Evolutionary conservation across 2,888 invertebrate genomes (phyloP), one percentile per base, ranked within the genome.

Genomic region (Xestia sexstrigata): DNA sequence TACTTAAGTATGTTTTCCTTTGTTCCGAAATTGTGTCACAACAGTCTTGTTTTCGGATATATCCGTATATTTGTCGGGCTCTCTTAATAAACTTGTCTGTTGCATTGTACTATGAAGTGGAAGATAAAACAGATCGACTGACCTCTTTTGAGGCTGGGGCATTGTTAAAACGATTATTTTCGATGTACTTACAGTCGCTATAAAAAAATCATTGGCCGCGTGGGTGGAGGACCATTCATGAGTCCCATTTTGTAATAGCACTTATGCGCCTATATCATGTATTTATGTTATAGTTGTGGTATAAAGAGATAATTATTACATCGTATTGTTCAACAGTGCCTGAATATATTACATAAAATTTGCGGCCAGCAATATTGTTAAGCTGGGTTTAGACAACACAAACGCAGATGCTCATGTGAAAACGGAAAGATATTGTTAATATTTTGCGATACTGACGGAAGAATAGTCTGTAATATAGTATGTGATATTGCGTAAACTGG

Each of bases 121-220:
- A 55, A 80, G 87, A 89, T 77, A 76, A 73, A 70, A 80, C 62
- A 85, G 79, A 89, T 88, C 87, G 79, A 83, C 74, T 90, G 92
- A 93, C 93, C 94, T 93, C 91, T 92, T 92, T 92, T 88, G 81
- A 85, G 89, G 90, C 89, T 89, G 90, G 91, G 90, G 90, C 93
- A 88, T 90, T 95, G 95, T 89, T 94, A 94, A 93, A 95, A 92
- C 93, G 93, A 95, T 96, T 95, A 96, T 94, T 94, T 94, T 93
- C 86, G 92, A 88, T 86, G 87, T 87, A 84, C 62, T 30, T 62
- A 62, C 81, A 71, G 79, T 69, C 80, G 86, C 87, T 88, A 90
- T 89, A 92, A 90, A 91, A n/a, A 91, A 91, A 87, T 87, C 88
- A 87, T 86, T 85, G 87, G 71, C 75, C 74, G 88, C 87, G 92